Conservation (phyloP, 2,797 vertebrate species). For the Sitta carolinensis region DNA sequence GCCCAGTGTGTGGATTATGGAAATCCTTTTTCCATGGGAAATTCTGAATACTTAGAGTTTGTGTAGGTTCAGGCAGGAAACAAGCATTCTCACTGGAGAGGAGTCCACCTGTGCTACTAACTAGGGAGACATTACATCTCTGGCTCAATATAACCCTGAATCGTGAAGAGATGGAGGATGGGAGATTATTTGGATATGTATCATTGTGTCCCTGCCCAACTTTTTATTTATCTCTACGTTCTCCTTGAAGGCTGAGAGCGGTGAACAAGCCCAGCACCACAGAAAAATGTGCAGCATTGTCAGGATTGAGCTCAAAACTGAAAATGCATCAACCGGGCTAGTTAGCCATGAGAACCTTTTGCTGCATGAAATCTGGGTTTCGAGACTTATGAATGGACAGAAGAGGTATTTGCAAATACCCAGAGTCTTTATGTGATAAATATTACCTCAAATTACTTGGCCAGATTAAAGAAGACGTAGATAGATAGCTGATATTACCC, state of each 20-base stretch:
- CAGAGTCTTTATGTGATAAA: constrained; percentile 35
- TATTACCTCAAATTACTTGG: constrained; percentile 59
- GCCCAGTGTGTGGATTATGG: neutral
- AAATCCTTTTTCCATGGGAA: neutral
- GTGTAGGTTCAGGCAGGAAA: neutral
- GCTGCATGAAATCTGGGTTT: neutral
- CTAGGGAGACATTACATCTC: neutral
- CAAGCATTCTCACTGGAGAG: neutral
- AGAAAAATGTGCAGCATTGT: neutral
- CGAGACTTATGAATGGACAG: neutral
- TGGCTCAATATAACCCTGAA: neutral
- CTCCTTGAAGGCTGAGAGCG: neutral
- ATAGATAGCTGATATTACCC: constrained; percentile 56
- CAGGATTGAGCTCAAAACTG: neutral
- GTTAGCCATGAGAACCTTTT: neutral
- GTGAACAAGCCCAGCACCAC: neutral
- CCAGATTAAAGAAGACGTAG: constrained; percentile 57
- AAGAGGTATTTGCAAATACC: constrained; percentile 23
- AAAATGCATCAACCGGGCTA: neutral
- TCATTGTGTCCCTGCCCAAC: neutral
- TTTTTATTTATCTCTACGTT: neutral
- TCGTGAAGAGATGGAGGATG: neutral
- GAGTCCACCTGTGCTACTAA: neutral
- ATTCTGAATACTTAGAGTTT: neutral
- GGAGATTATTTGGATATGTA: neutral